phyloP scores from a whole-genome alignment of 2,888 invertebrate species.

The Sarcophaga variegata region DNA sequence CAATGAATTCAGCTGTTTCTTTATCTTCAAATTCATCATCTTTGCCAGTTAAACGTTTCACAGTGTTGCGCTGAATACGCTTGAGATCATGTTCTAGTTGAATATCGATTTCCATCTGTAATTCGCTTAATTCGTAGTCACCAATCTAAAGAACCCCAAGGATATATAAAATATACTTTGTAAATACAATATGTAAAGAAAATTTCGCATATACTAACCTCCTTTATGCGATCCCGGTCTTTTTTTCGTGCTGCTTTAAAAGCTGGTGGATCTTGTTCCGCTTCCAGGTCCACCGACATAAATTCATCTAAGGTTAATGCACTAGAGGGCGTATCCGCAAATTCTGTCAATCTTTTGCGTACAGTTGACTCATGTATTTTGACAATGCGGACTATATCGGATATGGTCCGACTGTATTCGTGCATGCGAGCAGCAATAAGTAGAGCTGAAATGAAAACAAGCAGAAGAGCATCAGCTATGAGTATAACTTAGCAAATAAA shows the following conservation, averaged over 20 bases:
- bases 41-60: conserved; percentile 70
- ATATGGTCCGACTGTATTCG: conserved; percentile 92
- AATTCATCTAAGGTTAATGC: conserved; percentile 97
- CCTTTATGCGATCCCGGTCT: conserved; percentile 92
- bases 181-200: no score
- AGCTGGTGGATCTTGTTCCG: conserved; percentile 96
- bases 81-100: conserved; percentile 88
- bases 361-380: conserved; percentile 97
- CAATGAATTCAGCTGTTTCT: conserved; percentile 82
- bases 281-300: conserved; percentile 97
- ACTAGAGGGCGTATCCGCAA: conserved; percentile 98
- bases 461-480: neutral
- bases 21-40: conserved; percentile 78
- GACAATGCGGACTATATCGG: conserved; percentile 95
- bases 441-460: conserved; percentile 85
- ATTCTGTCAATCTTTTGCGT: conserved; percentile 94
- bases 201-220: conserved; percentile 82
- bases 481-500: no score
- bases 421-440: conserved; percentile 96
- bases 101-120: conserved; percentile 93
- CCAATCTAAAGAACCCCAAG: conserved; percentile 73
- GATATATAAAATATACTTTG: neutral
- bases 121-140: conserved; percentile 87
- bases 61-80: conserved; percentile 78
- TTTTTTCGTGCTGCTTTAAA: conserved; percentile 95